These are phyloP conservation scores for Toxotes chatareus DNA, from an alignment of 2,113 vertebrate genomes.

Conservation along the genomic window DNA sequence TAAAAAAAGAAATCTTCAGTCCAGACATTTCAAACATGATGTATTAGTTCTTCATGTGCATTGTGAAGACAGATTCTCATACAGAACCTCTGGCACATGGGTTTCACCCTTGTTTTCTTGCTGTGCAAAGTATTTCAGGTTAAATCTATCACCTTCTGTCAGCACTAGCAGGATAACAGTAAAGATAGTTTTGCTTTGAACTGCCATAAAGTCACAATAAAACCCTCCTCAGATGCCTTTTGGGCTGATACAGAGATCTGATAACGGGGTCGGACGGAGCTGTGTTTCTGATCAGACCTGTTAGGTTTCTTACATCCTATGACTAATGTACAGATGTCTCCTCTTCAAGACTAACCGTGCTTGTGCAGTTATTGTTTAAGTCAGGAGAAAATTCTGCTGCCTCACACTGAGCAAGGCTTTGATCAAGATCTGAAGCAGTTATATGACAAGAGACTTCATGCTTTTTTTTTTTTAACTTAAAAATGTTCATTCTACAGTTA, in stretches of 20 bases:
- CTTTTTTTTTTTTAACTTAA: neutral
- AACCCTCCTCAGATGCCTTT: conserved; percentile 35
- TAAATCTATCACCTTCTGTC: conserved; percentile 26
- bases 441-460: conserved; percentile 15
- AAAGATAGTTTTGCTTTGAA: conserved; percentile 62
- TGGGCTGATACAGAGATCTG: conserved; percentile 52
- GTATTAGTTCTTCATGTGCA: conserved; percentile 8
- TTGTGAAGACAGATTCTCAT: conserved; percentile 29
- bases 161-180: conserved; percentile 36
- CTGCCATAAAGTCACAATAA: conserved; percentile 46
- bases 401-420: conserved; percentile 32
- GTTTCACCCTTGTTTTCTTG: conserved; percentile 46
- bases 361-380: conserved; percentile 43
- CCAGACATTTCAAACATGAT: conserved; percentile 27
- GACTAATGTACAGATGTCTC: conserved; percentile 70
- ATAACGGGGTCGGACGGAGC: conserved; percentile 45
- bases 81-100: conserved; percentile 16
- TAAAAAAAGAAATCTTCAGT: neutral
- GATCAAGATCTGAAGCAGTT: conserved; percentile 43
- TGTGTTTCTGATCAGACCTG: conserved; percentile 62
- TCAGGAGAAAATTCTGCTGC: conserved; percentile 31
- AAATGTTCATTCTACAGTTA: neutral
- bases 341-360: conserved; percentile 25
- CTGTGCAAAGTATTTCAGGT: conserved; percentile 21
- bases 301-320: conserved; percentile 56